These are phyloP conservation scores for Atrina japonica DNA, from an alignment of 2,888 invertebrate species.

Conservation along the genomic window DNA sequence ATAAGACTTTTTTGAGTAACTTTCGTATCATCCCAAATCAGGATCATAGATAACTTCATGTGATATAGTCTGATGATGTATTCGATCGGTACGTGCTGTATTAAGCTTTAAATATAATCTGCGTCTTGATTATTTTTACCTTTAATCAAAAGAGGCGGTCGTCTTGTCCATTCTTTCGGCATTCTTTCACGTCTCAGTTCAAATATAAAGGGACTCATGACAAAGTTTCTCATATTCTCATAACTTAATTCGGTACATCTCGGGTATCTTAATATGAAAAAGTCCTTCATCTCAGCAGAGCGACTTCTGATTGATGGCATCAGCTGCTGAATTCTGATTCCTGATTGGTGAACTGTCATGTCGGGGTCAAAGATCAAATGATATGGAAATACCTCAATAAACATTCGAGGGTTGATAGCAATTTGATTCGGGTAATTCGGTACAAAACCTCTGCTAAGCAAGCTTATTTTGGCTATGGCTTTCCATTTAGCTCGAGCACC, in stretches of 20 bases:
- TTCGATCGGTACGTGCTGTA: too few relatives aligned
- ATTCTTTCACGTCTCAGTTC: slow-evolving; percentile 56
- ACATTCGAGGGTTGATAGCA: slow-evolving; percentile 61
- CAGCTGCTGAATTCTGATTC: slow-evolving; percentile 59
- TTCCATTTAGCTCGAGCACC: slow-evolving; percentile 66
- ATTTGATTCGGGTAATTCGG: slow-evolving; percentile 59
- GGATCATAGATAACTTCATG: too few relatives aligned
- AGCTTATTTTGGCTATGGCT: slow-evolving; percentile 64
- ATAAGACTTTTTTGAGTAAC: too few relatives aligned
- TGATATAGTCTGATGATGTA: too few relatives aligned
- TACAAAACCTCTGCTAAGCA: slow-evolving; percentile 64
- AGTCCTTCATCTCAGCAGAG: slow-evolving; percentile 51
- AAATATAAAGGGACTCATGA: slow-evolving; percentile 67
- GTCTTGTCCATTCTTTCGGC: slow-evolving; percentile 54
- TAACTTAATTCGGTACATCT: slow-evolving; percentile 62
- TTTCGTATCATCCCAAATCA: too few relatives aligned
- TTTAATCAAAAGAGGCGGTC: slow-evolving; percentile 61
- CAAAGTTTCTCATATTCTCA: slow-evolving; percentile 65
- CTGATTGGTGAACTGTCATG: slow-evolving; percentile 68
- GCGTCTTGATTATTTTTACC: too few relatives aligned
- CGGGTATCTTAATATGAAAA: slow-evolving; percentile 66
- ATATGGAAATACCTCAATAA: slow-evolving; percentile 70
- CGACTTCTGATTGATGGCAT: slow-evolving; percentile 61
- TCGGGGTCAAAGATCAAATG: slow-evolving; percentile 65
- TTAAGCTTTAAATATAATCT: too few relatives aligned